Conservation (phyloP, 2,113 vertebrate species). For the Romanogobio albipinnatus region DNA sequence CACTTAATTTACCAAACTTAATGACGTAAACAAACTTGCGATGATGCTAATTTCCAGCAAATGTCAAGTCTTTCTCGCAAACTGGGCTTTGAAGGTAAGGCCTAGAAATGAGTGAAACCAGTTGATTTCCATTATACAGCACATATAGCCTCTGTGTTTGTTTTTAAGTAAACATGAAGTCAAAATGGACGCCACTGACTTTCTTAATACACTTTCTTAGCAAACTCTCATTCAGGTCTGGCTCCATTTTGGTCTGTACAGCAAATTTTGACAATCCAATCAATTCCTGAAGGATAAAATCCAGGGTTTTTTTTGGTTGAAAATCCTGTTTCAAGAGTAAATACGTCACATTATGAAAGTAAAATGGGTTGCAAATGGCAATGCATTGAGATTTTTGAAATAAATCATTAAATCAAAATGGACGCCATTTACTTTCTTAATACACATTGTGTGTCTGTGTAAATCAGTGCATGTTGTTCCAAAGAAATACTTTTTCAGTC, state of each 20-base stretch:
- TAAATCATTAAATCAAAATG: no score
- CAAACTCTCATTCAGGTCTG: no score
- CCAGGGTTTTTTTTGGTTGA: no score
- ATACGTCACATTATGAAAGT: no score
- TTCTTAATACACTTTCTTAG: background rate
- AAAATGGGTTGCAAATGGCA: no score
- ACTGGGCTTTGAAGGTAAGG: background rate
- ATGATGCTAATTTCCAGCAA: background rate
- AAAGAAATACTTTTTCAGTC: no score
- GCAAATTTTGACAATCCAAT: no score
- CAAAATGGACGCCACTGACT: background rate
- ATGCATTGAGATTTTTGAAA: no score
- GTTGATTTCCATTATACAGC: background rate
- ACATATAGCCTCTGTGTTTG: background rate
- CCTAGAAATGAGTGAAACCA: background rate
- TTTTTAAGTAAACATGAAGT: background rate
- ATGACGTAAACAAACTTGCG: background rate
- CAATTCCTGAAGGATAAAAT: no score
- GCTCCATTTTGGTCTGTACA: no score
- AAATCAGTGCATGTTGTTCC: background rate
- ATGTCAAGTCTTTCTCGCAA: background rate
- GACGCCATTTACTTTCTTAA: no score
- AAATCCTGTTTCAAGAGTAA: no score
- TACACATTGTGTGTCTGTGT: background rate
- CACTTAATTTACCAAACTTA: background rate